A percentile compares a stretch with the other conserved stretches of the same genome.
phyloP scores from a whole-genome alignment of 1,140 invertebrate species.

The Listronotus bonariensis region DNA sequence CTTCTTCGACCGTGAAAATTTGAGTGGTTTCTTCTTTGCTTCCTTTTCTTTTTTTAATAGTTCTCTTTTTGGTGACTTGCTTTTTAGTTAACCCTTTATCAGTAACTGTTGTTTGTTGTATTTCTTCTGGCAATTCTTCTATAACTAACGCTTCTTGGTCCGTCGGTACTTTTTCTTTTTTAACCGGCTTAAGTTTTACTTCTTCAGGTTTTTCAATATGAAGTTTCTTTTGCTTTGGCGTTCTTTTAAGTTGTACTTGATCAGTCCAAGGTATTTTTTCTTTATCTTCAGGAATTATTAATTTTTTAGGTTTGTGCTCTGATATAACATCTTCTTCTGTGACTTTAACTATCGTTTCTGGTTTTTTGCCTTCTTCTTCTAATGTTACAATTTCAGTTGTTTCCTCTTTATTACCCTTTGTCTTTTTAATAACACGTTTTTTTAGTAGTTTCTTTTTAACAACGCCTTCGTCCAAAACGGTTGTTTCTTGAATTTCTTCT shows the following conservation, averaged over 20 bases:
- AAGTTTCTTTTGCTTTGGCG: not conserved
- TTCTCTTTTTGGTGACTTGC: constrained; percentile 47
- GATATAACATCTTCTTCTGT: constrained; percentile 10
- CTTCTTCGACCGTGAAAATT: constrained; percentile 49
- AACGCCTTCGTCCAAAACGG: constrained; percentile 28
- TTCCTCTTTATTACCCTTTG: constrained; percentile 41
- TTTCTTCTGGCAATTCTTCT: constrained; percentile 52
- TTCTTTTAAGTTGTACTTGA: constrained; percentile 23
- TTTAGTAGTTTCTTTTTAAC: constrained; percentile 46
- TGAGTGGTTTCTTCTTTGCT: constrained; percentile 50
- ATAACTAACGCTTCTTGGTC: constrained; percentile 39
- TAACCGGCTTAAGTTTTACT: constrained; percentile 40
- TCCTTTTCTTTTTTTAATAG: constrained; percentile 56
- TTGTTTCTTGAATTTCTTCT: constrained; percentile 42
- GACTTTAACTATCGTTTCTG: constrained; percentile 46
- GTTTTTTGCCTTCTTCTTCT: constrained; percentile 50
- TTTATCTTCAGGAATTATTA: constrained; percentile 42
- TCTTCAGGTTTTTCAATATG: constrained; percentile 39
- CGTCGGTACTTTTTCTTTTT: constrained; percentile 25
- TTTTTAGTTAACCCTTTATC: constrained; percentile 51
- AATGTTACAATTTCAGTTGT: constrained; percentile 49
- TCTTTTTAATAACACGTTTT: constrained; percentile 49
- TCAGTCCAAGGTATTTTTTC: constrained; percentile 45
- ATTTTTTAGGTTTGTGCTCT: constrained; percentile 38
- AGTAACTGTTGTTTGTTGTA: constrained; percentile 24